phyloP scores from a whole-genome alignment of 1,140 invertebrate species.

The Pteromalus puparum region DNA sequence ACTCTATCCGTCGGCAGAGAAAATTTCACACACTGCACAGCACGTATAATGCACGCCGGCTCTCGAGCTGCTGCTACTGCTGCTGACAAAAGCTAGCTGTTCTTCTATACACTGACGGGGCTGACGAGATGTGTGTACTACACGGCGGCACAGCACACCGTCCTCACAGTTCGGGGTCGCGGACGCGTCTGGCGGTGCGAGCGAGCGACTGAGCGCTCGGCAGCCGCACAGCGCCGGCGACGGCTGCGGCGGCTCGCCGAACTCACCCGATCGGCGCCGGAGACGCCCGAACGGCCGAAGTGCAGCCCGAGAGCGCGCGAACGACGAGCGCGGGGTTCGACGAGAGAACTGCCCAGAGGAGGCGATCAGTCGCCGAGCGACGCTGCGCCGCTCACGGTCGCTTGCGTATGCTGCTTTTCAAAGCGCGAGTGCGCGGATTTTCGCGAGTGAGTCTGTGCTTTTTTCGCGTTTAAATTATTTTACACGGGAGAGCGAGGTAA shows the following conservation, averaged over 20 bases:
- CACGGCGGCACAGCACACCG: neutral
- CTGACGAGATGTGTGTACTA: neutral
- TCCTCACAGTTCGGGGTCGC: conserved; percentile 65
- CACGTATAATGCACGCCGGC: neutral
- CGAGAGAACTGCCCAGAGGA: neutral
- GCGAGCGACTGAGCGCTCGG: conserved; percentile 65
- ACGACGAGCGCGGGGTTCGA: neutral
- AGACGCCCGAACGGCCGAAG: neutral
- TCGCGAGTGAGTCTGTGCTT: neutral
- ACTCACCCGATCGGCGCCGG: neutral
- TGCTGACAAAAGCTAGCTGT: neutral
- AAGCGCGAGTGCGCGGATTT: conserved; percentile 23
- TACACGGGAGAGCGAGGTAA: too few relatives aligned
- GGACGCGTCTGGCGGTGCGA: conserved; percentile 70
- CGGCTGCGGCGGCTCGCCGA: conserved; percentile 57
- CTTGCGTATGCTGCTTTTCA: neutral
- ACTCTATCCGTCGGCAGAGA: neutral
- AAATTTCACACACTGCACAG: conserved; percentile 8
- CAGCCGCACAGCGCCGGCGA: conserved; percentile 58
- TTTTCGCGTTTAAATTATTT: neutral
- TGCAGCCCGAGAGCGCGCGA: neutral
- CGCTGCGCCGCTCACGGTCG: conserved; percentile 44
- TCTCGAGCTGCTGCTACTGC: neutral
- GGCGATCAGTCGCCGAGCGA: conserved; percentile 50
- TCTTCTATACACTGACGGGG: too few relatives aligned